Evolutionary conservation across 2,113 vertebrate species (phyloP).

Genomic region (Brachyistius frenatus): DNA sequence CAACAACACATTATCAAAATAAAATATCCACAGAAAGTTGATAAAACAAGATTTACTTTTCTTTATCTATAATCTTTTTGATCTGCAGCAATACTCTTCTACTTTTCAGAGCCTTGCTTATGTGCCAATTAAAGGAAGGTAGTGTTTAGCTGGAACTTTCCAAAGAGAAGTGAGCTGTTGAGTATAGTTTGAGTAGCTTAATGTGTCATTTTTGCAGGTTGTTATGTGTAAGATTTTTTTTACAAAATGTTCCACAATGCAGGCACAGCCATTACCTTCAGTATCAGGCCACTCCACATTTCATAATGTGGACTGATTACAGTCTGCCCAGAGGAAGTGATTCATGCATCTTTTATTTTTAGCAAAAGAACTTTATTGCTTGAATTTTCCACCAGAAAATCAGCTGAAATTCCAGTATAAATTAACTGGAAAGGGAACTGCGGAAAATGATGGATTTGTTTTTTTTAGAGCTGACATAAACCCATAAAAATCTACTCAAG

Average conservation of each 20-base stretch:
- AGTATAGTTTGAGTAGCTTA: constrained; percentile 21
- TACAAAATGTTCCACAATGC: constrained; percentile 3
- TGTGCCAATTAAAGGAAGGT: neutral
- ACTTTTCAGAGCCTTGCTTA: constrained; percentile 6
- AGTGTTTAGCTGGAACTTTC: neutral
- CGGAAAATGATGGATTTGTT: neutral
- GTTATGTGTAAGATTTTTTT: neutral
- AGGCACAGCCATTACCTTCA: constrained; percentile 19
- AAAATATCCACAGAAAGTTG: neutral
- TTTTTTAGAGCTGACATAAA: neutral
- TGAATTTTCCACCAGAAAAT: neutral
- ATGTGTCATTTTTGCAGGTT: neutral
- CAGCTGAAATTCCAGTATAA: neutral
- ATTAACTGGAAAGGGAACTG: neutral
- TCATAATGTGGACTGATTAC: neutral
- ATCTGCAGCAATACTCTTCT: neutral
- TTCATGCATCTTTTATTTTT: neutral
- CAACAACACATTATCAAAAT: neutral
- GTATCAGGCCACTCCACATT: constrained; percentile 4
- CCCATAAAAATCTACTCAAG: neutral
- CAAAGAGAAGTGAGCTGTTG: constrained; percentile 19
- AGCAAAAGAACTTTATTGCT: neutral
- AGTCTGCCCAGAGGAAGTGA: constrained; percentile 3
- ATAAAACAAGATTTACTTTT: neutral
- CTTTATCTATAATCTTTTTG: neutral